Base-by-base conservation (phyloP, 2,888 invertebrate species). In the Pocota personata region DNA sequence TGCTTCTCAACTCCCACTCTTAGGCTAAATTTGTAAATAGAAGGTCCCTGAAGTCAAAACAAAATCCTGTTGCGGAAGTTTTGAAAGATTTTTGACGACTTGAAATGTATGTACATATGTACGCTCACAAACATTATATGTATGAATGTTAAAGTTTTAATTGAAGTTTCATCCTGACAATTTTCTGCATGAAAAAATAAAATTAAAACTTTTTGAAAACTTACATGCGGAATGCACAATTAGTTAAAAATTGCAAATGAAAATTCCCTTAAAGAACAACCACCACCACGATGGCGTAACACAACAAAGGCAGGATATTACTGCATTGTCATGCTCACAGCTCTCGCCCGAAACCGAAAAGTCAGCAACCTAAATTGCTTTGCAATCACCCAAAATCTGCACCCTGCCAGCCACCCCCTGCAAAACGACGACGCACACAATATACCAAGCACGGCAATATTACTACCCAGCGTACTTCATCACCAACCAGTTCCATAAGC, bases 291-390 rank as follows among this genome's bases (percentile, higher is more conserved):
- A 52, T 35, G 60, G 52, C 52, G 62, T 40, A 46, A 69, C 62
- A 55, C 60, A 78, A 78, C 69, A 78, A 78, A 78, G 69, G 60
- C 67, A 69, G 69, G 67, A 78, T 78, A 78, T 78, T 71, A 43
- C 52, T 71, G 52, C 62, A 62, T 55, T 62, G 60, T 71, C 69
- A 78, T 78, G 40, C 69, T 69, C 48, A 24, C 10, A 62, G 52
- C 14, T 19, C 55, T 72, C 14, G 72, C 58, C 58, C 24, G 64
- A 72, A 72, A 66, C 64, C 64, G 48, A 72, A 64, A 72, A 79
- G 72, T 72, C 79, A 79, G 64, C 48, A 66, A 72, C 66, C 57
- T 55, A 79, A 72, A 79, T 79, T 79, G 72, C 72, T 64, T 79
- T 79, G 72, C 71, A 72, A 66, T 48, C 64, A 57, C 64, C 57